Base-by-base conservation (phyloP, 2,113 vertebrate species). In the Phoenicopterus ruber region DNA sequence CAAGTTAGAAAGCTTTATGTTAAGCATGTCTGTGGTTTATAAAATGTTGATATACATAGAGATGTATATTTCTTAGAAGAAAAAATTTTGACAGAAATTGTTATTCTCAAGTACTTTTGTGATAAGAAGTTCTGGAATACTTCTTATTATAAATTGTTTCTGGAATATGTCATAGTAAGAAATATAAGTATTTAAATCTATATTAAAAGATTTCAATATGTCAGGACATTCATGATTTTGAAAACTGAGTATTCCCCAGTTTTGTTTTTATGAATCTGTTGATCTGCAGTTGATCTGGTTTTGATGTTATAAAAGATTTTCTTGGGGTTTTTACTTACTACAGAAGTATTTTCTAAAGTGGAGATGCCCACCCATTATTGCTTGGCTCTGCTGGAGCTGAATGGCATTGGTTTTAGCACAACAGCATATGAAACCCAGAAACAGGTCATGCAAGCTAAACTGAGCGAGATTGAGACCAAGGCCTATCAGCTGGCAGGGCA, bases 351-450 rank as follows among this genome's bases (percentile, higher is more conserved):
- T 97, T 94, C 94, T 86, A 98, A 93, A 84, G 98, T 99, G 67
- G 99, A 99, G 98, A 99, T 99, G 99, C 99, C 99, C 7, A 98
- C 97, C 11, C 99, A 99, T 90, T 98, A 99, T 76, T 99, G 99
- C 94, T 96, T 99, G 97, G 99, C 99, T 40, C 97, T 99, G 94
- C 93, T 99, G 95, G 99, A 99, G 96, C 96, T 99, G 90, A 99
- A 99, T 47, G 99, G 99, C 61, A 97, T 99, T 8, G 99, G 99
- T 46, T 99, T 99, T 97, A 99, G 99, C 69, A 97, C 98, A 3
- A 73, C 97, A 20, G 99, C 99, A 32, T 99, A 98, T 12, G 99
- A 99, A 94, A 98, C 98, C 24, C 99, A 99, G 97, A 99, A 99
- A 70, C 98, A 99, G 13, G 97, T 99, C 71, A 99, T 99, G 99